A percentile compares a stretch with the other conserved stretches of the same genome.
Conservation (phyloP, 2,113 vertebrate species). For the Phrynosoma platyrhinos region DNA sequence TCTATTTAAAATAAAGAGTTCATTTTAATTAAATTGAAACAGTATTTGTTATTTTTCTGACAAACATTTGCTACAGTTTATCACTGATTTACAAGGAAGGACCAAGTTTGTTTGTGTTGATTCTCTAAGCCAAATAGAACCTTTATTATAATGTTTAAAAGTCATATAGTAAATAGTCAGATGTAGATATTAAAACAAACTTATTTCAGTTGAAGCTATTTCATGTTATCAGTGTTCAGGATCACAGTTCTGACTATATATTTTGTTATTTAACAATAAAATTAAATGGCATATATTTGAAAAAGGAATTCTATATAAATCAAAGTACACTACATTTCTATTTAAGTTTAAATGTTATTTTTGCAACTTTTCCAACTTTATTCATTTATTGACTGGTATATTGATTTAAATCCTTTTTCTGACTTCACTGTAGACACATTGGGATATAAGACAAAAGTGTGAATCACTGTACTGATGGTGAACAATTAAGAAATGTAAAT, state of each 20-base stretch:
- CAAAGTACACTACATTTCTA: not conserved
- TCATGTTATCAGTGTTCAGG: not conserved
- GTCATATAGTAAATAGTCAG: not conserved
- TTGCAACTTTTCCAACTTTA: not conserved
- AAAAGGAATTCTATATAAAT: not conserved
- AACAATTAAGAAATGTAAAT: not conserved
- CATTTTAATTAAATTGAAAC: not conserved
- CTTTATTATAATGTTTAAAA: not conserved
- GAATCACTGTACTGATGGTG: not conserved
- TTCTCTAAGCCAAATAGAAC: not conserved
- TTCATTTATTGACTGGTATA: not conserved
- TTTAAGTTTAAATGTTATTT: not conserved
- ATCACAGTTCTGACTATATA: not conserved
- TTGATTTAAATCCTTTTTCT: not conserved
- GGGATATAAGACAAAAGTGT: not conserved
- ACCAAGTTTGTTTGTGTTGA: not conserved
- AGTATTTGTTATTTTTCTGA: not conserved
- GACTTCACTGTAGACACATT: constrained; percentile 11
- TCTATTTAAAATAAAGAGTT: not conserved
- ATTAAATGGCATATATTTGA: not conserved
- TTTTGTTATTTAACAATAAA: not conserved
- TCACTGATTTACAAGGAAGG: not conserved
- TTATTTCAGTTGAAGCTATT: not conserved
- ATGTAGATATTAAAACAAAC: not conserved
- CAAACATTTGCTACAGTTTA: not conserved